Evolutionary conservation across 2,113 vertebrate genomes (phyloP), one percentile per base, ranked within the genome.

Genomic region (Lathamus discolor): DNA sequence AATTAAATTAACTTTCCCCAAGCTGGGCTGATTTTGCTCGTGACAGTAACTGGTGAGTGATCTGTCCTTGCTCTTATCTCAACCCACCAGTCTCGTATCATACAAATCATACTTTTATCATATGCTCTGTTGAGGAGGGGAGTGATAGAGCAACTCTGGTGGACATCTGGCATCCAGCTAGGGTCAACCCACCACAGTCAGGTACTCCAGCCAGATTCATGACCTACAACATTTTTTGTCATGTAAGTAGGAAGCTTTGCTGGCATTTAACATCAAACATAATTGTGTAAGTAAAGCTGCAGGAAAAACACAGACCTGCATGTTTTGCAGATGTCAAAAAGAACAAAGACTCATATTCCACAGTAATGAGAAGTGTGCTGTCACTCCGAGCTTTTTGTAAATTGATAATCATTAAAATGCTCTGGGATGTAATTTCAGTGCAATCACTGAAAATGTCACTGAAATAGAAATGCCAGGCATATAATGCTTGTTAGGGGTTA

Each of bases 1-100:
- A 28, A 61, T 37, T 49, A 62, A 79, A 66, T 29, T 79, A 8
- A 51, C 13, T 84, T 70, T 62, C 41, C 46, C 6, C 24, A 51
- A 51, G 17, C 24, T 0, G 0, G 54, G 10, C 44, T 35, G 39
- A 1, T 82, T 92, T 77, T 3, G 0, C 39, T 18, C 3, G 1
- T 28, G 41, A 49, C 1, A 0, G 19, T 66, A 81, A 44, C 16
- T 4, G 4, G 4, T 81, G 49, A 54, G 23, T 33, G 23, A 67
- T 44, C 20, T 52, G 10, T 55, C 24, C 39, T 24, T n/a, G 19
- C 28, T 8, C n/a, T 66, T 62, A 10, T 8, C 19, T 66, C 10
- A 3, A 81, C 10, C 17, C 9, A 44, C 3, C 3, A 67, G 20
- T 13, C 28, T 77, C 67, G 35, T 3, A 8, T 46, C 14, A 5